A percentile compares a stretch with the other conserved stretches of the same genome.
Evolutionary conservation across 1,140 invertebrate genomes (phyloP).

Genomic region (Drosophila pseudoananassae): DNA sequence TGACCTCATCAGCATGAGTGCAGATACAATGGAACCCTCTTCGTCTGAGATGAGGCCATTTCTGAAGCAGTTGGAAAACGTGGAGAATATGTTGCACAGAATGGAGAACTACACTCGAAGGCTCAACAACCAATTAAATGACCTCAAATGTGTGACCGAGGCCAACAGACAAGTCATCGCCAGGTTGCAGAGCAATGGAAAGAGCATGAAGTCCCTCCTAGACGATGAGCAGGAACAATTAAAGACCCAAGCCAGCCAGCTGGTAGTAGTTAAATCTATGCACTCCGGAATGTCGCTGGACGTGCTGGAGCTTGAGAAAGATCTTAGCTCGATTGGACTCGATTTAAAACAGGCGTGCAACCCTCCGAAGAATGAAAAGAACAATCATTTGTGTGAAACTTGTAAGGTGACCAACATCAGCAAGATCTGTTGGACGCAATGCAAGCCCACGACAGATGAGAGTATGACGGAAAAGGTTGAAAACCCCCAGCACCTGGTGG

Average conservation of each 20-base stretch:
- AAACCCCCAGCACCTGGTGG: neutral
- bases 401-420: conserved; percentile 32
- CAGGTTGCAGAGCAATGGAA: conserved; percentile 8
- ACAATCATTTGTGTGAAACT: conserved; percentile 4
- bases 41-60: conserved; percentile 10
- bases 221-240: neutral
- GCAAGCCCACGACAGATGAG: conserved; percentile 10
- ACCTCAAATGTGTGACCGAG: conserved; percentile 26
- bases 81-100: conserved; percentile 27
- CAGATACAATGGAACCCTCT: neutral
- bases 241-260: neutral
- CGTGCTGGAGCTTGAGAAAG: neutral
- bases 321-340: neutral
- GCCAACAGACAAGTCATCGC: conserved; percentile 20
- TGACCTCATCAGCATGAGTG: conserved; percentile 11
- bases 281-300: neutral
- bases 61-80: conserved; percentile 16
- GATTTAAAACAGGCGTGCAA: neutral
- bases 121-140: conserved; percentile 14
- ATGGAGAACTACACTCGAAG: conserved; percentile 28
- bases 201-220: conserved; percentile 5
- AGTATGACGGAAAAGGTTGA: neutral
- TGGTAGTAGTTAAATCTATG: neutral
- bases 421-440: conserved; percentile 28
- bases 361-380: neutral